phyloP scores from a whole-genome alignment of 2,797 vertebrate species.

The Lates japonicus region DNA sequence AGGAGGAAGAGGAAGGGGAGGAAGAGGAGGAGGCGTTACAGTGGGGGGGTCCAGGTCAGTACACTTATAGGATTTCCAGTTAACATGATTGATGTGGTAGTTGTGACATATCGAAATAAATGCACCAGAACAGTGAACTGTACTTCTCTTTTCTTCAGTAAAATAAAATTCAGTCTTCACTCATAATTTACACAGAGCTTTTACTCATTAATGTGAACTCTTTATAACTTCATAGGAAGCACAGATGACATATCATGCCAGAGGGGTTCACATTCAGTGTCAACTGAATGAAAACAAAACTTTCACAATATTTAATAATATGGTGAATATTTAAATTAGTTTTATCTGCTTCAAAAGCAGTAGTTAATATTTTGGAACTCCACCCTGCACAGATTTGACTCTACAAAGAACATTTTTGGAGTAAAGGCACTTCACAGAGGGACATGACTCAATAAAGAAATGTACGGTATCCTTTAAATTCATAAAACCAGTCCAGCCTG shows the following conservation, averaged over 20 bases:
- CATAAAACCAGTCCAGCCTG: background rate
- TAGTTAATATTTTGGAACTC: background rate
- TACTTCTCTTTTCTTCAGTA: background rate
- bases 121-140: background rate
- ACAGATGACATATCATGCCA: background rate
- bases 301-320: background rate
- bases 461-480: background rate
- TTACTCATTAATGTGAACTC: background rate
- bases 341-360: background rate
- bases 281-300: background rate
- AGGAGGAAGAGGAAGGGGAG: conserved; percentile 73
- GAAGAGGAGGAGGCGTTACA: conserved; percentile 67
- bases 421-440: background rate
- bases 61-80: background rate
- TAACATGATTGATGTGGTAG: background rate
- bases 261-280: background rate
- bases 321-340: background rate
- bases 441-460: background rate
- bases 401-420: background rate
- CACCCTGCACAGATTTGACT: background rate
- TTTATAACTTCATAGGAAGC: background rate
- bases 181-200: too few species aligned
- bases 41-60: conserved; percentile 93
- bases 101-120: background rate
- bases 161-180: background rate